Evolutionary conservation across 2,797 vertebrate genomes (phyloP).

Genomic region (Chromobotia macracanthus): DNA sequence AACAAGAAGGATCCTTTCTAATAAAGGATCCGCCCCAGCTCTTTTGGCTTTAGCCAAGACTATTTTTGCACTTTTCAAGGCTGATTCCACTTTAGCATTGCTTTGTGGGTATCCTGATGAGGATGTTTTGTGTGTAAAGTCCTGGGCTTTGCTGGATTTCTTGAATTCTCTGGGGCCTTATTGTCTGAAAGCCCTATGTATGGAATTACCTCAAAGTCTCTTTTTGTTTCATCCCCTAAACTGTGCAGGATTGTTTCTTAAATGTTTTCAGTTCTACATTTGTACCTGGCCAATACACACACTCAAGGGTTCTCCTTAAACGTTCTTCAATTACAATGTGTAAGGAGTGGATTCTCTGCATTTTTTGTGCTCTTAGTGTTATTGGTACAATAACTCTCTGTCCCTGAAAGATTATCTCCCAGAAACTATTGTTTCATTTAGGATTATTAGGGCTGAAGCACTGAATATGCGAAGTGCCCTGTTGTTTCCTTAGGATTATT

Average conservation of each 20-base stretch:
- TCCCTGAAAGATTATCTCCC: not conserved
- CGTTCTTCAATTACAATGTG: not conserved
- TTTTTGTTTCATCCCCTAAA: too few relatives aligned
- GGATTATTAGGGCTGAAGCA: too few relatives aligned
- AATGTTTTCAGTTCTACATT: too few relatives aligned
- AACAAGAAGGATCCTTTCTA: constrained; percentile 13
- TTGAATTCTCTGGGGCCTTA: constrained; percentile 45
- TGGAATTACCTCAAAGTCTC: constrained; percentile 43
- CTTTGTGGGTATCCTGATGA: constrained; percentile 23
- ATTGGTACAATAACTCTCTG: not conserved
- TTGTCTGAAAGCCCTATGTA: constrained; percentile 43
- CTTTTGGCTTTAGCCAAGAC: constrained; percentile 31
- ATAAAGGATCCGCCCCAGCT: constrained; percentile 6
- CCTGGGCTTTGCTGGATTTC: constrained; percentile 37
- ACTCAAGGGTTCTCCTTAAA: too few relatives aligned
- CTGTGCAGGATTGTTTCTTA: too few relatives aligned
- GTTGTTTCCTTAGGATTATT: too few relatives aligned
- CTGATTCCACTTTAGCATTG: constrained; percentile 23
- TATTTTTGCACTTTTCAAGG: constrained; percentile 12
- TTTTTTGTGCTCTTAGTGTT: not conserved
- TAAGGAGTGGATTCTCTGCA: not conserved
- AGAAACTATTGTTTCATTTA: too few relatives aligned
- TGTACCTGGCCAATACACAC: too few relatives aligned
- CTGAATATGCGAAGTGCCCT: too few relatives aligned
- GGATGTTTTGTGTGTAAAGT: constrained; percentile 36